phyloP scores from a whole-genome alignment of 2,888 invertebrate species.

The Pyrocoelia pectoralis region DNA sequence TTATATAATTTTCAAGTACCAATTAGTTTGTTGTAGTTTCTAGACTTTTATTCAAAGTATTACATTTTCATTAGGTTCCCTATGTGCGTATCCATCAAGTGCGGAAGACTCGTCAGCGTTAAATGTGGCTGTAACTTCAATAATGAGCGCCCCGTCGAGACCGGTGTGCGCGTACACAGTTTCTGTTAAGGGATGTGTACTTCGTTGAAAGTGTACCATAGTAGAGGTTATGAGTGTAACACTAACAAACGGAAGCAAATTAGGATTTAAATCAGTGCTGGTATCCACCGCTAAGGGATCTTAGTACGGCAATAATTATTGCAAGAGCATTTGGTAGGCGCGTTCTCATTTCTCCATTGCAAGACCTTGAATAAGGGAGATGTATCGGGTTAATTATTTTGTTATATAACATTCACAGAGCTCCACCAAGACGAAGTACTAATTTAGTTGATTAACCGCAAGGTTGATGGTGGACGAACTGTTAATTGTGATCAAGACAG shows the following conservation, averaged over 20 bases:
- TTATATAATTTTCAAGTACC: slow-evolving; percentile 20
- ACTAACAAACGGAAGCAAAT: slow-evolving; percentile 40
- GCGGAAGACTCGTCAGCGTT: slow-evolving; percentile 17
- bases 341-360: slow-evolving; percentile 13
- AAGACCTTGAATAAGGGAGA: slow-evolving; percentile 17
- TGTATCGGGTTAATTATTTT: slow-evolving; percentile 34
- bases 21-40: slow-evolving; percentile 23
- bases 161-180: slow-evolving; percentile 29
- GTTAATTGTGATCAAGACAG: slow-evolving; percentile 3
- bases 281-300: slow-evolving; percentile 40
- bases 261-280: slow-evolving; percentile 44
- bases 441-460: not conserved
- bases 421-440: not conserved
- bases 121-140: slow-evolving; percentile 27
- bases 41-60: slow-evolving; percentile 15
- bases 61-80: slow-evolving; percentile 28
- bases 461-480: not conserved
- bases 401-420: slow-evolving; percentile 10
- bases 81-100: slow-evolving; percentile 26
- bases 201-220: slow-evolving; percentile 17
- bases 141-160: slow-evolving; percentile 29
- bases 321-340: slow-evolving; percentile 21
- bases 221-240: slow-evolving; percentile 34
- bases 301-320: slow-evolving; percentile 46
- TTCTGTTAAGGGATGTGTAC: slow-evolving; percentile 21